phyloP scores from a whole-genome alignment of 2,113 vertebrate species.

The Polyodon spathula region DNA sequence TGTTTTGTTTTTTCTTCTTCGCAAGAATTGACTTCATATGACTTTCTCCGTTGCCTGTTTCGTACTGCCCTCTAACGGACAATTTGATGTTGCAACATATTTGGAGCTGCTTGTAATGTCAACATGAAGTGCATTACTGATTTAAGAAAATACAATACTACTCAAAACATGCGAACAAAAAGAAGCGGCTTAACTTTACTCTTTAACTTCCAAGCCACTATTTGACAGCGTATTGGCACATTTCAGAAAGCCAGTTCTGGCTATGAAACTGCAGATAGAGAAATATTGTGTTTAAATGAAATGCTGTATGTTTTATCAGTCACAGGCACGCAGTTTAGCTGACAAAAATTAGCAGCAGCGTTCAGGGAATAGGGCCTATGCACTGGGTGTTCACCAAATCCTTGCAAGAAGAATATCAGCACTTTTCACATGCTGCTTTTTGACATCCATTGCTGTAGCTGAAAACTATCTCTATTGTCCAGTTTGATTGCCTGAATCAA shows the following conservation, averaged over 20 bases:
- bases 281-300: conserved; percentile 76
- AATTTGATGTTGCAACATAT: conserved; percentile 15
- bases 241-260: not conserved
- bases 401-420: conserved; percentile 87
- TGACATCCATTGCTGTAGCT: conserved; percentile 79
- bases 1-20: no score
- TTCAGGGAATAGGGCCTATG: conserved; percentile 70
- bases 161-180: not conserved
- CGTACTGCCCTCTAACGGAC: conserved; percentile 73
- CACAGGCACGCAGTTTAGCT: conserved; percentile 72
- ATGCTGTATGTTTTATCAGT: conserved; percentile 79
- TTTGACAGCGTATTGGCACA: no score
- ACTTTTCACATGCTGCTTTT: conserved; percentile 81
- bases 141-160: no score
- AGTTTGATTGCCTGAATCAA: conserved; percentile 99
- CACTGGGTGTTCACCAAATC: conserved; percentile 63
- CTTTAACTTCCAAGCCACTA: no score
- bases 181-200: no score
- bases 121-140: no score
- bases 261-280: conserved; percentile 38
- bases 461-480: conserved; percentile 99
- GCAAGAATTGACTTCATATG: no score
- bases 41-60: no score
- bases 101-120: no score
- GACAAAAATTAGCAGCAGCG: conserved; percentile 67